Evolutionary conservation across 2,797 vertebrate species (phyloP).

Genomic region (Zalophus californianus): DNA sequence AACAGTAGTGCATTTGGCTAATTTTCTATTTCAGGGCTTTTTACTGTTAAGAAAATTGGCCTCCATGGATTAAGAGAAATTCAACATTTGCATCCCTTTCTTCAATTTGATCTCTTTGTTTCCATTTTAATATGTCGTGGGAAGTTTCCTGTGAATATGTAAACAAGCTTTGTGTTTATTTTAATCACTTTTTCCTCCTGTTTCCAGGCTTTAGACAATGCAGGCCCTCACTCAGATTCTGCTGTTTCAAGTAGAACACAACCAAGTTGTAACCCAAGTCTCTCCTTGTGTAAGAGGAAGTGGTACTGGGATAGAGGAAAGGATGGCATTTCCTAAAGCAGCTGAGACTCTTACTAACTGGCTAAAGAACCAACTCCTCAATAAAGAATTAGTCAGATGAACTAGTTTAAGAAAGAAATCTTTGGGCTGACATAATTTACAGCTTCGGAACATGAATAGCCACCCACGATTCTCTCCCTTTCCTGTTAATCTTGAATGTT

Average conservation of each 20-base stretch:
- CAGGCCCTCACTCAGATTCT: neutral
- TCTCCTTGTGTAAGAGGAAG: slow-evolving; percentile 46
- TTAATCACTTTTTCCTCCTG: slow-evolving; percentile 63
- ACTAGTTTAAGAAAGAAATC: neutral
- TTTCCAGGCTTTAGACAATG: slow-evolving; percentile 39
- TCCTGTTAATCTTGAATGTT: neutral
- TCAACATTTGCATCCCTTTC: slow-evolving; percentile 43
- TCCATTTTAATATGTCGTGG: slow-evolving; percentile 61
- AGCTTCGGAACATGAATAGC: neutral
- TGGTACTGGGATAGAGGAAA: neutral
- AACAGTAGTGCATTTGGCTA: slow-evolving; percentile 42
- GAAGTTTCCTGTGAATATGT: slow-evolving; percentile 70
- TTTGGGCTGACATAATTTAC: neutral
- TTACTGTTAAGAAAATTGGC: slow-evolving; percentile 57
- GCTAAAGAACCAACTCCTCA: neutral
- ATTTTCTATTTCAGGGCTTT: slow-evolving; percentile 61
- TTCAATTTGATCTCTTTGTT: slow-evolving; percentile 69
- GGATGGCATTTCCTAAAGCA: slow-evolving; percentile 14
- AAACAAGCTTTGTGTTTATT: slow-evolving; percentile 73
- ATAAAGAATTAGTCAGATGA: neutral
- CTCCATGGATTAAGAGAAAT: slow-evolving; percentile 55
- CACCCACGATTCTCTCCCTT: neutral
- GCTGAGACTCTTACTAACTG: neutral
- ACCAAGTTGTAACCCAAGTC: neutral
- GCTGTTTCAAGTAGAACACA: neutral